Conservation (phyloP, 30 jellyfish, hydroid and myxozoan species). For the Hydractinia echinata region DNA sequence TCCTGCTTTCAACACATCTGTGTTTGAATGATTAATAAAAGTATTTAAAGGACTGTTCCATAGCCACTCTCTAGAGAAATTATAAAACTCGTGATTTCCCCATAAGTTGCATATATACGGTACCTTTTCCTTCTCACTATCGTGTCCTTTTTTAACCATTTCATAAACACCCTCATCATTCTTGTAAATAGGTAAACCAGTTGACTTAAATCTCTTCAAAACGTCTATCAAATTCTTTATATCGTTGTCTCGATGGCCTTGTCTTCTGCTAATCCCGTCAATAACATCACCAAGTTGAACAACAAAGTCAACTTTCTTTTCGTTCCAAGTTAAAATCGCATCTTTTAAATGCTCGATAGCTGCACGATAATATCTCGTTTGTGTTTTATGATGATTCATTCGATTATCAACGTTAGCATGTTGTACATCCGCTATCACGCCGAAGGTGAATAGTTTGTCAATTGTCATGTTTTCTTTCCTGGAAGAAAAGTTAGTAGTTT, state of each 20-base stretch:
- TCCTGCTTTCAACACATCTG: background rate
- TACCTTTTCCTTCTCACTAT: background rate
- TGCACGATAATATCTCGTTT: conserved; percentile 58
- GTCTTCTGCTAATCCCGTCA: conserved; percentile 63
- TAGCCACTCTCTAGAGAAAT: conserved; percentile 65
- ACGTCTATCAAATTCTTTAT: conserved; percentile 27
- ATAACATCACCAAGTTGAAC: conserved; percentile 82
- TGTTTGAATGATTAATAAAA: conserved; percentile 11
- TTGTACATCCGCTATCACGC: conserved; percentile 82
- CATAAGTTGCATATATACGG: conserved; percentile 81
- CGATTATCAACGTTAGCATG: conserved; percentile 64
- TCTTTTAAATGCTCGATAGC: conserved; percentile 47
- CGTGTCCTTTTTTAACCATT: background rate
- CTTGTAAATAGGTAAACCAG: conserved; percentile 32
- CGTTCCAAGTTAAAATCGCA: conserved; percentile 64
- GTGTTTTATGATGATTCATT: conserved; percentile 42
- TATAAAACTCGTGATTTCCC: conserved; percentile 96
- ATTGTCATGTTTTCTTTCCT: too few species aligned
- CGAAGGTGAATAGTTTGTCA: conserved; percentile 44
- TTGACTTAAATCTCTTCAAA: conserved; percentile 26
- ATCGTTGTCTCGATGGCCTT: conserved; percentile 33
- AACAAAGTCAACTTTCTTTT: conserved; percentile 49
- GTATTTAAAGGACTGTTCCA: conserved; percentile 53
- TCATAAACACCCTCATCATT: background rate
- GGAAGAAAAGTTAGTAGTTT: too few species aligned